Base-by-base conservation (phyloP, 2,888 invertebrate genomes). In the Agrilus mali region DNA sequence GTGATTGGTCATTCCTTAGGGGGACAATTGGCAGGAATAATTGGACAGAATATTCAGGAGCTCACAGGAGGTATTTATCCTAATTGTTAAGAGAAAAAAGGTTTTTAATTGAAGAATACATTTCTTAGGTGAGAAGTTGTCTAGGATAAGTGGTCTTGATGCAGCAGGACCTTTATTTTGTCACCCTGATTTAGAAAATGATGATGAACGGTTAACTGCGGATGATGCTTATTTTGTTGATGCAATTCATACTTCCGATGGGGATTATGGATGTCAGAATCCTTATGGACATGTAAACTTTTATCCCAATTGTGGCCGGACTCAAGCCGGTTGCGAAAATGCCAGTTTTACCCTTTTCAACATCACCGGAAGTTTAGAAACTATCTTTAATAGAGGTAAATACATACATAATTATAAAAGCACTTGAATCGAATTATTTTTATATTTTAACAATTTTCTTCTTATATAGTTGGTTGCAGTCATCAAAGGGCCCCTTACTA, bases 141-240 rank as follows among this genome's bases (percentile, higher is more conserved):
- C 8, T 2, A 35, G 35, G 4, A 16, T 15, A 8, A 35, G 13
- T 16, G 35, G 35, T 3, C 16, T 35, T n/a, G 14, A 35, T 8
- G 35, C 35, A 3, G 35, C 35, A 15, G 35, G 35, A 8, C 35
- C 35, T 3, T 35, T 35, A 13, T 35, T 35, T 16, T 35, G 35
- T n/a, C 10, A 27, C 5, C 27, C 27, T 10, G 8, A 3, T 10
- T 10, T 16, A 16, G 35, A 16, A 35, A 3, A 14, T 14, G 8
- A 7, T 16, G 35, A 35, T 12, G 13, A 35, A 16, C 35, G 35
- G 8, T 8, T 35, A 35, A 35, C n/a, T 10, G 7, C 14, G 4
- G 36, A 38, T 8, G 47, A 47, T 22, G 47, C 47, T 6, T 36
- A 39, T 34, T 47, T 45, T 17, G 47, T 47, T 4, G 47, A 47